phyloP scores from a whole-genome alignment of 2,113 vertebrate genomes.

The Ictidomys tridecemlineatus region DNA sequence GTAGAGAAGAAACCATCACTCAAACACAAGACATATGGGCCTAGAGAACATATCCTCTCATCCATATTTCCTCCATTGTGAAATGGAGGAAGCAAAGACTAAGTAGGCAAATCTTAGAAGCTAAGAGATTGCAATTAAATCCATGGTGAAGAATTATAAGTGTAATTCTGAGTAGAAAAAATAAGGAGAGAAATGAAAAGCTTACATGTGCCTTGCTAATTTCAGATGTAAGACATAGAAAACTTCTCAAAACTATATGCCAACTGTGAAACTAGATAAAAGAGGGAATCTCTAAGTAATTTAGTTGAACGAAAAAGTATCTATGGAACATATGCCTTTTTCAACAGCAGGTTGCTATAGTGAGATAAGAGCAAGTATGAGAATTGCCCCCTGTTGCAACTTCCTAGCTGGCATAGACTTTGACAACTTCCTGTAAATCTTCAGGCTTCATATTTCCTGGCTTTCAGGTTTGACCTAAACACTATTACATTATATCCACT shows the following conservation, averaged over 20 bases:
- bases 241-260: neutral
- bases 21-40: neutral
- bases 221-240: neutral
- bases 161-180: neutral
- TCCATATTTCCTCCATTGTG: neutral
- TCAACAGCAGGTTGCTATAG: neutral
- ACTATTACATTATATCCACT: neutral
- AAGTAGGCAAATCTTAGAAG: constrained; percentile 28
- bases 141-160: neutral
- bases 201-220: neutral
- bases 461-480: neutral
- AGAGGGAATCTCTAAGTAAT: neutral
- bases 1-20: neutral
- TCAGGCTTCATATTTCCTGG: neutral
- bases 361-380: neutral
- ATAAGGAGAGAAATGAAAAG: neutral
- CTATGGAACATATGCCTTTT: neutral
- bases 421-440: neutral
- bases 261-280: neutral
- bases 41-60: neutral
- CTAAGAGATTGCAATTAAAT: neutral
- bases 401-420: neutral
- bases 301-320: constrained; percentile 23
- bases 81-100: neutral
- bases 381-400: neutral